Evolutionary conservation across 2,888 invertebrate species (phyloP).

Genomic region (Stenodera caucasica): DNA sequence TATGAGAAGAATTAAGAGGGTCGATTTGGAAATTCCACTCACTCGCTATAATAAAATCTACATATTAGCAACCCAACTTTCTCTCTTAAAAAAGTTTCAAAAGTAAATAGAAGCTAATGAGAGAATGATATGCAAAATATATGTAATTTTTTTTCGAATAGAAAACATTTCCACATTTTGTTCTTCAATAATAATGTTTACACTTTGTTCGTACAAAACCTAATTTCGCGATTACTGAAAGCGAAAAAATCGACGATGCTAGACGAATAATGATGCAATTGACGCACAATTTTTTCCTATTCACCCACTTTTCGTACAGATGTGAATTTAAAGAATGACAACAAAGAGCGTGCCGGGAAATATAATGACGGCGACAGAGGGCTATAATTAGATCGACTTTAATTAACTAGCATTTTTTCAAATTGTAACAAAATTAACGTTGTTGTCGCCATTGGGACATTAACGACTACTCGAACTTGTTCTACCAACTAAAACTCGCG

Average conservation of each 20-base stretch:
- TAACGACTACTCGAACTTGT: too few species aligned
- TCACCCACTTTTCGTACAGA: too few species aligned
- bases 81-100: constrained; percentile 22
- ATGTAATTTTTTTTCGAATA: constrained; percentile 29
- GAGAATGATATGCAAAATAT: constrained; percentile 41
- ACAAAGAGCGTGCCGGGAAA: constrained; percentile 25
- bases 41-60: constrained; percentile 26
- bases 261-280: too few species aligned
- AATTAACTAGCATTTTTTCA: too few species aligned
- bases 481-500: too few species aligned
- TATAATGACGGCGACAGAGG: constrained; percentile 18
- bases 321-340: too few species aligned
- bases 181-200: not conserved
- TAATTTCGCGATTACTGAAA: too few species aligned
- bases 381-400: constrained; percentile 21
- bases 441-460: too few species aligned
- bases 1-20: not conserved
- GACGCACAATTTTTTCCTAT: too few species aligned
- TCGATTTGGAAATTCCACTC: constrained; percentile 23
- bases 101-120: constrained; percentile 38
- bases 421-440: too few species aligned
- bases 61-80: constrained; percentile 23
- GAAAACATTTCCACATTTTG: constrained; percentile 13
- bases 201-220: not conserved
- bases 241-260: too few species aligned